phyloP scores from a whole-genome alignment of 2,888 invertebrate genomes.

The Stegana nigrithorax region DNA sequence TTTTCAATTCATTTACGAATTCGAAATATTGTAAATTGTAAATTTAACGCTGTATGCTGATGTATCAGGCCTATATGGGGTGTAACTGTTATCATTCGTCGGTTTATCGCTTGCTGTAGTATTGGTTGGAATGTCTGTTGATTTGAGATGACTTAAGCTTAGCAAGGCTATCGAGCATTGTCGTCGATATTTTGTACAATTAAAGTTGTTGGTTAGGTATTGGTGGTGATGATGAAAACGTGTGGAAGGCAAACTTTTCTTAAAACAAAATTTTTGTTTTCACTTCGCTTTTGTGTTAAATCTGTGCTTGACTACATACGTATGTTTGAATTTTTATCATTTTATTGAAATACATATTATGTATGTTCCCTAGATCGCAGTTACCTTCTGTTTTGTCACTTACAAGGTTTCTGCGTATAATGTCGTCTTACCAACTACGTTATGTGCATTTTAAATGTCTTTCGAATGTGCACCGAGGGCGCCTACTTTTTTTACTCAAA shows the following conservation, averaged over 20 bases:
- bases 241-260: no score
- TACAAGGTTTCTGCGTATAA: constrained; percentile 24
- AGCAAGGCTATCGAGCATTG: no score
- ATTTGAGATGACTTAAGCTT: no score
- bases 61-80: constrained; percentile 20
- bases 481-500: constrained; percentile 29
- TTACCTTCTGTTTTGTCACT: constrained; percentile 6
- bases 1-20: constrained; percentile 22
- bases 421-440: constrained; percentile 23
- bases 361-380: constrained; percentile 44
- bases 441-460: constrained; percentile 20
- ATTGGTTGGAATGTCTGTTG: no score
- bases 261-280: constrained; percentile 43
- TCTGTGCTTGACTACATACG: constrained; percentile 29
- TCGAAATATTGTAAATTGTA: constrained; percentile 14
- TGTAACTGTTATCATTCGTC: no score
- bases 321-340: constrained; percentile 15
- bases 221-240: no score
- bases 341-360: neutral
- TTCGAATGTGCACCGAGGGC: constrained; percentile 40
- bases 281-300: constrained; percentile 26
- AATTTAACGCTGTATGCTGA: constrained; percentile 11
- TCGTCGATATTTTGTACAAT: no score
- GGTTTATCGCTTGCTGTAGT: no score
- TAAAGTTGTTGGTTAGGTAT: no score